Conservation (phyloP, 2,113 vertebrate genomes). For the Trogon surrucura region DNA sequence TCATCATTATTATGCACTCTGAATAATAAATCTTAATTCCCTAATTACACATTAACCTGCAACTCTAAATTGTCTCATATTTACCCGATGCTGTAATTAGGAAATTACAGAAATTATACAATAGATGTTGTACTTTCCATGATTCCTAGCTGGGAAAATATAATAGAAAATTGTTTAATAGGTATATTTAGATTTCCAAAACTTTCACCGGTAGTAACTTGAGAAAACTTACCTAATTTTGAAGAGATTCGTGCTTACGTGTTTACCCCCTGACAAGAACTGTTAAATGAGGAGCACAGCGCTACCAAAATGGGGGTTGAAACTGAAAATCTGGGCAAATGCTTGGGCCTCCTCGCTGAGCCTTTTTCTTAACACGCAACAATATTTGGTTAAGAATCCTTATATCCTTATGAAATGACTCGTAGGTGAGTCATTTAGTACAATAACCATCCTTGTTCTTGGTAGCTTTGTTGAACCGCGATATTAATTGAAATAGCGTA, state of each 20-base stretch:
- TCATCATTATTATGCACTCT: constrained; percentile 38
- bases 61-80: constrained; percentile 59
- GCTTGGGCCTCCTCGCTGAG: background rate
- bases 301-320: background rate
- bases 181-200: background rate
- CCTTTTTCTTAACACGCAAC: background rate
- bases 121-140: constrained; percentile 48
- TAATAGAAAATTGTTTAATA: background rate
- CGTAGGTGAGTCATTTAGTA: background rate
- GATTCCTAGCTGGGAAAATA: constrained; percentile 26
- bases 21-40: constrained; percentile 73
- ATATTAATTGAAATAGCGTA: background rate
- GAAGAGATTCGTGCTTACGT: background rate
- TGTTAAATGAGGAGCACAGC: background rate
- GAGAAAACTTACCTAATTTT: background rate
- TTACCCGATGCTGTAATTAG: constrained; percentile 67
- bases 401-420: background rate
- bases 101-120: constrained; percentile 65
- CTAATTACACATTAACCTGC: constrained; percentile 71
- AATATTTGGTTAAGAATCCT: background rate
- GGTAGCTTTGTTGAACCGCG: background rate
- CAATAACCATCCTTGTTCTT: background rate
- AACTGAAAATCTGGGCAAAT: background rate
- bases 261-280: background rate
- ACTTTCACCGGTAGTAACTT: background rate